phyloP scores from a whole-genome alignment of 1,140 invertebrate genomes.

The Dendroctonus valens region DNA sequence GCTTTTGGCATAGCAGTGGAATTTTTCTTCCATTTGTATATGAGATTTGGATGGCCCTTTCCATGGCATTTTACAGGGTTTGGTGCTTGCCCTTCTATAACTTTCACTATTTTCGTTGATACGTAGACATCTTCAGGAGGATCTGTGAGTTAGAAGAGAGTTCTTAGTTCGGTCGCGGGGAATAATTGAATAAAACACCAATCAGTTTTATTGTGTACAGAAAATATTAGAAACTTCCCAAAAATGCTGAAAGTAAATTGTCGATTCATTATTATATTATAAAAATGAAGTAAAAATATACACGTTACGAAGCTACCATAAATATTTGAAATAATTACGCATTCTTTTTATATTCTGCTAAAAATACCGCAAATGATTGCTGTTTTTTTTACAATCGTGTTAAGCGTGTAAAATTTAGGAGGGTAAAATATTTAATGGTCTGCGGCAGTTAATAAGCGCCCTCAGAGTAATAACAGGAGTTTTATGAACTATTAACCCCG shows the following conservation, averaged over 20 bases:
- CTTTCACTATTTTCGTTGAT: conserved; percentile 66
- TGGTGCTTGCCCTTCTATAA: conserved; percentile 74
- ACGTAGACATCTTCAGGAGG: conserved; percentile 83
- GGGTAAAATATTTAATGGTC: conserved; percentile 9
- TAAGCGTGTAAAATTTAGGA: not conserved
- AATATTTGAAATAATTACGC: too few relatives aligned
- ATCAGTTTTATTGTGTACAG: too few relatives aligned
- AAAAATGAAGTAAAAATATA: too few relatives aligned
- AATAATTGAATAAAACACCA: too few relatives aligned
- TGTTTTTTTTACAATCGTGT: not conserved
- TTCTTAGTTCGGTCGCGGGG: too few relatives aligned
- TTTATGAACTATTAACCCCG: conserved; percentile 13
- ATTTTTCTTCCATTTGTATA: conserved; percentile 66
- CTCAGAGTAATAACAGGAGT: conserved; percentile 8
- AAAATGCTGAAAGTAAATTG: not conserved
- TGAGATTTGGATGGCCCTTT: conserved; percentile 68
- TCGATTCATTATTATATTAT: too few relatives aligned
- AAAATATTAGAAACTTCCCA: too few relatives aligned
- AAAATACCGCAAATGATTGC: too few relatives aligned
- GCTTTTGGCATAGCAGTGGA: conserved; percentile 52
- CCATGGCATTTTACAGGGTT: conserved; percentile 74
- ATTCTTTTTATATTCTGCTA: too few relatives aligned
- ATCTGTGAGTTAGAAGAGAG: conserved; percentile 56
- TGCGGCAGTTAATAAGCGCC: conserved; percentile 3
- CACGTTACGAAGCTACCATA: too few relatives aligned